phyloP scores from a whole-genome alignment of 2,797 vertebrate species.

The Acestrorhynchus altus region DNA sequence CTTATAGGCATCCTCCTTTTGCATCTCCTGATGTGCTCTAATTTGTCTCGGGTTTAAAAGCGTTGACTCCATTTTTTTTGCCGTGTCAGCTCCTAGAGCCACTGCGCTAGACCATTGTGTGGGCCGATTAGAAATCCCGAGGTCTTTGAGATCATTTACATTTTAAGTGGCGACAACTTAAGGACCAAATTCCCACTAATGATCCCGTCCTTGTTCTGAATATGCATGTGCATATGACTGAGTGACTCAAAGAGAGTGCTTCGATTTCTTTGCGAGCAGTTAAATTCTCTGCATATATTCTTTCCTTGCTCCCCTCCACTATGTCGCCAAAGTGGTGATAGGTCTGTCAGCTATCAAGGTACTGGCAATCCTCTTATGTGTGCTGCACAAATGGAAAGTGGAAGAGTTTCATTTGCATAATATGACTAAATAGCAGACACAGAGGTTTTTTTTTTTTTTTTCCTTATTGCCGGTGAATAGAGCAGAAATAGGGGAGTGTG shows the following conservation, averaged over 20 bases:
- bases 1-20: constrained; percentile 56
- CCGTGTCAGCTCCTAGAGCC: constrained; percentile 49
- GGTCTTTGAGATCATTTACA: constrained; percentile 62
- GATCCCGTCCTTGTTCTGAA: constrained; percentile 43
- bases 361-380: constrained; percentile 8
- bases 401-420: constrained; percentile 53
- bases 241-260: constrained; percentile 46
- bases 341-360: constrained; percentile 39
- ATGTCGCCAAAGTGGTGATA: not conserved
- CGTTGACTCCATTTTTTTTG: constrained; percentile 51
- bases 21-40: constrained; percentile 54
- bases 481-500: constrained; percentile 48
- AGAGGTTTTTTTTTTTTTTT: constrained; percentile 5
- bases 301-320: not conserved
- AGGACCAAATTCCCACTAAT: constrained; percentile 59
- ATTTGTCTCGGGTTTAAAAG: constrained; percentile 64
- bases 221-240: constrained; percentile 43
- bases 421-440: constrained; percentile 51
- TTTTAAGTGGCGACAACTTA: constrained; percentile 67
- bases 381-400: constrained; percentile 20
- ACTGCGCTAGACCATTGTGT: constrained; percentile 47
- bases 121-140: constrained; percentile 59
- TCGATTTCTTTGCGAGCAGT: constrained; percentile 32
- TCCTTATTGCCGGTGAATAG: constrained; percentile 43
- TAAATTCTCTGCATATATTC: constrained; percentile 13